phyloP scores from a whole-genome alignment of 1,140 invertebrate species.

The Rhynchophorus ferrugineus region DNA sequence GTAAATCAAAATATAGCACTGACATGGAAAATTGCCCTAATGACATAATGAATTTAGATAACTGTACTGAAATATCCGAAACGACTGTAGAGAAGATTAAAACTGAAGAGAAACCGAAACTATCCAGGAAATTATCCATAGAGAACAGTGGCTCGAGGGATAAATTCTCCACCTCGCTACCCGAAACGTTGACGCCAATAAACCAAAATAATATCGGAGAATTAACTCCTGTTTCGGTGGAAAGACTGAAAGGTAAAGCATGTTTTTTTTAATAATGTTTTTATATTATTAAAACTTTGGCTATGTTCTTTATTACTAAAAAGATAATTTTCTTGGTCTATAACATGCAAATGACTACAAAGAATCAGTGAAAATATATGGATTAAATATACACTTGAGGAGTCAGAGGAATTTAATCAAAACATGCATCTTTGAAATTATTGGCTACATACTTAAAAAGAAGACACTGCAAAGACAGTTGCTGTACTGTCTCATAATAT shows the following conservation, averaged over 20 bases:
- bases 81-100: no score
- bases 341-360: no score
- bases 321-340: no score
- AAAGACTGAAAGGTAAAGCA: conserved; percentile 22
- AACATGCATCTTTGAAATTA: no score
- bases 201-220: conserved; percentile 43
- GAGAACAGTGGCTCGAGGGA: conserved; percentile 35
- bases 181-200: conserved; percentile 43
- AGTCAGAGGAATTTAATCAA: no score
- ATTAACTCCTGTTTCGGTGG: conserved; percentile 43
- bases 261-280: not conserved
- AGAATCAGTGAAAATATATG: no score
- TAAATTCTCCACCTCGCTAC: conserved; percentile 31
- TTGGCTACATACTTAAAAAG: no score
- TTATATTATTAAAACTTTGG: not conserved
- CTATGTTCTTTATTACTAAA: no score
- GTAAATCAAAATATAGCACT: not conserved
- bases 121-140: conserved; percentile 30
- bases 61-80: no score
- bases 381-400: no score
- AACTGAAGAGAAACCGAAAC: conserved; percentile 2
- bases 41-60: not conserved
- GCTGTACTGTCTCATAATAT: no score
- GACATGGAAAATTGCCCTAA: not conserved
- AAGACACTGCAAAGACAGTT: no score